Percentiles rank a stretch among this genome's conserved stretches.
phyloP scores from a whole-genome alignment of 2,113 vertebrate genomes.

The Pipa parva region DNA sequence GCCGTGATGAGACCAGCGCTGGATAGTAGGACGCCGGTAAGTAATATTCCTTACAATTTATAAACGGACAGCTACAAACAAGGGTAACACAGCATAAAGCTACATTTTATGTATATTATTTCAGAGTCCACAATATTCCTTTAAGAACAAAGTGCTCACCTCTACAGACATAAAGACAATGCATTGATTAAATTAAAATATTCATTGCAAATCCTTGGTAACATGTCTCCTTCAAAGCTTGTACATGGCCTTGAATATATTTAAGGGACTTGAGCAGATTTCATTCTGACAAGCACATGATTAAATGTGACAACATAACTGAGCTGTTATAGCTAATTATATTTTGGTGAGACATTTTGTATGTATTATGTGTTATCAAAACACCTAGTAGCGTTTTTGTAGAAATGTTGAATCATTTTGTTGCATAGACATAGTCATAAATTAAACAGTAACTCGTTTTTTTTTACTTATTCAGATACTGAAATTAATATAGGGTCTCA shows the following conservation, averaged over 20 bases:
- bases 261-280: conserved; percentile 59
- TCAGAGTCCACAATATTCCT: background rate
- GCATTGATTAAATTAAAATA: conserved; percentile 54
- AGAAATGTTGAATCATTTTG: too few species aligned
- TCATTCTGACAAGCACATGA: conserved; percentile 57
- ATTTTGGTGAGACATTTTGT: conserved; percentile 48
- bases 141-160: conserved; percentile 51
- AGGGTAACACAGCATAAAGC: too few species aligned
- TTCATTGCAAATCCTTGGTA: conserved; percentile 51
- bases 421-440: too few species aligned
- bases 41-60: too few species aligned
- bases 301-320: conserved; percentile 56
- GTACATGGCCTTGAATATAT: conserved; percentile 61
- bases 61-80: too few species aligned
- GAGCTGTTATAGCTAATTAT: conserved; percentile 57
- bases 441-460: too few species aligned
- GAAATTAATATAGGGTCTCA: too few species aligned
- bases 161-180: conserved; percentile 51
- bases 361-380: background rate
- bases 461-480: too few species aligned
- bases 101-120: too few species aligned
- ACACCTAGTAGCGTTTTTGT: too few species aligned
- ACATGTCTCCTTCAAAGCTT: conserved; percentile 55
- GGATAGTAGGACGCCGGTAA: too few species aligned
- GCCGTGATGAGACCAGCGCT: too few species aligned